phyloP scores from a whole-genome alignment of 2,797 vertebrate genomes.

The Distichodus sexfasciatus region DNA sequence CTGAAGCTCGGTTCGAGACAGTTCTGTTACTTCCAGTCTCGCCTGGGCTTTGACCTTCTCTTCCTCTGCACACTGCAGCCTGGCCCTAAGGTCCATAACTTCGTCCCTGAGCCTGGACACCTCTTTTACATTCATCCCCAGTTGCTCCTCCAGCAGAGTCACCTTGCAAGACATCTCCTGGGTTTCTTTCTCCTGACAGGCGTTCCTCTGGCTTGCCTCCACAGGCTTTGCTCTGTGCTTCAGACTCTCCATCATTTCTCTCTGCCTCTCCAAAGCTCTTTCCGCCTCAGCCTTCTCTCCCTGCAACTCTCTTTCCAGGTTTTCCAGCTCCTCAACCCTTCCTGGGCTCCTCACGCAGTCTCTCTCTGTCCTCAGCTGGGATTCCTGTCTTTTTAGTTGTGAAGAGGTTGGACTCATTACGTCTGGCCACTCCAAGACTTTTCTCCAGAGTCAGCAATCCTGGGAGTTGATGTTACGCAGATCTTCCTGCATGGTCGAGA shows the following conservation, averaged over 20 bases:
- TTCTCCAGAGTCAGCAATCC: conserved; percentile 77
- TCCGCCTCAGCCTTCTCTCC: conserved; percentile 70
- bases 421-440: conserved; percentile 67
- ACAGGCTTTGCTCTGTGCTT: too few species aligned
- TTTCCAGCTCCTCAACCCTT: conserved; percentile 63
- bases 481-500: conserved; percentile 73
- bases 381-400: conserved; percentile 69
- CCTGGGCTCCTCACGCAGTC: conserved; percentile 67
- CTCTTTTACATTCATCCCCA: conserved; percentile 75
- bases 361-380: conserved; percentile 69
- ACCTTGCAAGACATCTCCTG: conserved; percentile 68
- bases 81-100: conserved; percentile 72
- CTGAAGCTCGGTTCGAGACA: conserved; percentile 75
- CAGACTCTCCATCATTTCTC: conserved; percentile 68
- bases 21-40: conserved; percentile 71
- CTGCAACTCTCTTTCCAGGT: conserved; percentile 66
- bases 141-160: conserved; percentile 72
- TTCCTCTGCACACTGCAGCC: conserved; percentile 67
- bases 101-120: conserved; percentile 78
- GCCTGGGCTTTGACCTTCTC: conserved; percentile 73
- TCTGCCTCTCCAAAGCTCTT: conserved; percentile 67
- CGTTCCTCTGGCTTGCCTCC: too few species aligned
- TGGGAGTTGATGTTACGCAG: conserved; percentile 74
- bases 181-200: conserved; percentile 58
- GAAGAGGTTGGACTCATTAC: conserved; percentile 73